phyloP scores from a whole-genome alignment of 1,140 invertebrate species.

The Lineus longissimus region DNA sequence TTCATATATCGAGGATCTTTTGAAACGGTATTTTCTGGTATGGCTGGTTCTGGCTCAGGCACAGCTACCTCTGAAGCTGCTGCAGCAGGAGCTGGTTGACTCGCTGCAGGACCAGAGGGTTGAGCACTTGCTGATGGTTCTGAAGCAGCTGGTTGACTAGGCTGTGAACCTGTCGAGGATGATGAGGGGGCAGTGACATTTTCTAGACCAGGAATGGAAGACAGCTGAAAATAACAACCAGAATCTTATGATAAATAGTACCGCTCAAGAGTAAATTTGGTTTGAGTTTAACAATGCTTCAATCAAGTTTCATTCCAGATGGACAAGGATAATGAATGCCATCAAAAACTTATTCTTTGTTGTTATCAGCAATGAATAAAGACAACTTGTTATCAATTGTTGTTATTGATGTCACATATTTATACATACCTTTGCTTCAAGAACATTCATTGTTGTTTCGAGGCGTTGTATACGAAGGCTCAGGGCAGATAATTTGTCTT shows the following conservation, averaged over 20 bases:
- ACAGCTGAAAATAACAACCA: conserved; percentile 56
- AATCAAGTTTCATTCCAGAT: no score
- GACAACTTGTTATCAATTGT: no score
- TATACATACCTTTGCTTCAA: conserved; percentile 76
- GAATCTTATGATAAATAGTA: conserved; percentile 6
- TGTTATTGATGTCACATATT: not conserved
- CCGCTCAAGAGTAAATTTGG: no score
- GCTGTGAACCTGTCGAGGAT: conserved; percentile 15
- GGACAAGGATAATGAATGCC: no score
- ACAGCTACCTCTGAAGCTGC: conserved; percentile 3
- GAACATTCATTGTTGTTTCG: conserved; percentile 76
- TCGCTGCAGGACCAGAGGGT: not conserved
- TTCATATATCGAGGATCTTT: conserved; percentile 69
- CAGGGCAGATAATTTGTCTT: conserved; percentile 76
- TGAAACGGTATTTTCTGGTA: conserved; percentile 43
- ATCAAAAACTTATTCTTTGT: no score
- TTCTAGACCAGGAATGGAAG: conserved; percentile 68
- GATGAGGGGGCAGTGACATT: conserved; percentile 43
- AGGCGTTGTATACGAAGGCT: conserved; percentile 71
- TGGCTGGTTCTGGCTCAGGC: conserved; percentile 17
- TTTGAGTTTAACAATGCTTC: no score
- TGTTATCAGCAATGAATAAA: no score
- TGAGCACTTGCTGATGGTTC: conserved; percentile 12
- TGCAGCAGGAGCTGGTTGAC: conserved; percentile 12
- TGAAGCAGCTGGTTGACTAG: conserved; percentile 2